A percentile compares a stretch with the other conserved stretches of the same genome.
phyloP scores from a whole-genome alignment of 2,888 invertebrate genomes.

The Eupithecia subfuscata region DNA sequence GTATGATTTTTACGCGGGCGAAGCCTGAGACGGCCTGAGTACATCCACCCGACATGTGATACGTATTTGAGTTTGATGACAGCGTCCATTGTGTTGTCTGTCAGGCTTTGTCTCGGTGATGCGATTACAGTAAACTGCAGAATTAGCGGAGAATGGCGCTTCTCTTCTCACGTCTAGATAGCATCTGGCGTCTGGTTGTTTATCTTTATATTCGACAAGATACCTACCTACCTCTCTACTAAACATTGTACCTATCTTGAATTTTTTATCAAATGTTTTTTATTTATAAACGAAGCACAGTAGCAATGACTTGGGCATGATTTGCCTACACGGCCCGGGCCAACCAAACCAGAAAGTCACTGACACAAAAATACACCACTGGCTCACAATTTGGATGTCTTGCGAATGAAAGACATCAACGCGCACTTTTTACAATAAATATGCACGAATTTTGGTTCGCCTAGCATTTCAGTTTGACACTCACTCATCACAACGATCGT shows the following conservation, averaged over 20 bases:
- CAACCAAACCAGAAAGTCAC: neutral
- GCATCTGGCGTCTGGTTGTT: neutral
- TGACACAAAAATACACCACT: neutral
- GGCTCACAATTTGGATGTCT: neutral
- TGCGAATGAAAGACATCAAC: neutral
- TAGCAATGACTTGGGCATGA: neutral
- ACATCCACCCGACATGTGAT: constrained; percentile 23
- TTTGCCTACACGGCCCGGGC: neutral
- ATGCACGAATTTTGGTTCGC: neutral
- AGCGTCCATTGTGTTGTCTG: constrained; percentile 32
- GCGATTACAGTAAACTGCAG: constrained; percentile 7
- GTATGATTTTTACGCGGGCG: too few species aligned
- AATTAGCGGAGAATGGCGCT: neutral
- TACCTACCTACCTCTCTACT: neutral
- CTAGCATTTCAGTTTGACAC: neutral
- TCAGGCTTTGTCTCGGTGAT: constrained; percentile 21
- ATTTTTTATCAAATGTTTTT: neutral
- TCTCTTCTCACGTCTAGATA: neutral
- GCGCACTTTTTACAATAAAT: neutral
- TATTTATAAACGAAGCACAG: neutral
- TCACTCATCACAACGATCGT: neutral
- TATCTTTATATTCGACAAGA: neutral
- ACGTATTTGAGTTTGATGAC: constrained; percentile 28
- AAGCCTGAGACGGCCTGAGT: constrained; percentile 12
- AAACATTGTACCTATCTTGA: neutral